These are phyloP conservation scores for Semicossyphus pulcher DNA, from an alignment of 2,113 vertebrate species.

Conservation along the genomic window DNA sequence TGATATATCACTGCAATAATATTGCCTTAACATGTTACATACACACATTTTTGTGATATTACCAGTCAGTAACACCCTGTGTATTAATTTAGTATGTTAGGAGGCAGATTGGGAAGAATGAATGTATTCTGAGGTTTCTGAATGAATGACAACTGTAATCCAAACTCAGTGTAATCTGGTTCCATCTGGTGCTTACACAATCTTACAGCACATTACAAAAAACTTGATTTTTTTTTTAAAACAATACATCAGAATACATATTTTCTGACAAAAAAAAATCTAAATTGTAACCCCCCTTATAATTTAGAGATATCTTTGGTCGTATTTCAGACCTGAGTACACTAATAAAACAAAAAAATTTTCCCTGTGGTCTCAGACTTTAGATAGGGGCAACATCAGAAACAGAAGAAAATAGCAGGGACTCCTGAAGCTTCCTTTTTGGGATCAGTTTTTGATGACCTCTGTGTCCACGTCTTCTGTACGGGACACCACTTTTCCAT, in stretches of 20 bases:
- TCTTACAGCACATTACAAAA: too few species aligned
- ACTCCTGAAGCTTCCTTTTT: neutral
- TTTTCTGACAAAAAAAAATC: neutral
- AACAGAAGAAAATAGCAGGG: neutral
- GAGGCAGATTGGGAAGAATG: too few species aligned
- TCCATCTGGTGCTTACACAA: too few species aligned
- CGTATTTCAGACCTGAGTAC: neutral
- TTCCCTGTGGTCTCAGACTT: neutral
- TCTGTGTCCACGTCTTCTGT: conserved; percentile 67
- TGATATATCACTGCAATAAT: neutral
- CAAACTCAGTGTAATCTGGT: too few species aligned
- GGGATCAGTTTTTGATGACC: conserved; percentile 19
- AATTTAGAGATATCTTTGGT: too few species aligned
- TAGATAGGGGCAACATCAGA: neutral
- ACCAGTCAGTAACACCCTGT: neutral
- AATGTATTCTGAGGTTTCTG: too few species aligned
- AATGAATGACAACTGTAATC: too few species aligned
- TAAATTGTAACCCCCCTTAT: neutral
- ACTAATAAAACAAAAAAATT: neutral
- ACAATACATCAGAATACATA: too few species aligned
- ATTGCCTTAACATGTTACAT: too few species aligned
- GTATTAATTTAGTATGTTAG: neutral
- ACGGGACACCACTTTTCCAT: conserved; percentile 85
- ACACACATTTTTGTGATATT: too few species aligned
- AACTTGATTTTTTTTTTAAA: too few species aligned